Evolutionary conservation across 2,888 invertebrate species (phyloP).

Genomic region (Erebia palarica): DNA sequence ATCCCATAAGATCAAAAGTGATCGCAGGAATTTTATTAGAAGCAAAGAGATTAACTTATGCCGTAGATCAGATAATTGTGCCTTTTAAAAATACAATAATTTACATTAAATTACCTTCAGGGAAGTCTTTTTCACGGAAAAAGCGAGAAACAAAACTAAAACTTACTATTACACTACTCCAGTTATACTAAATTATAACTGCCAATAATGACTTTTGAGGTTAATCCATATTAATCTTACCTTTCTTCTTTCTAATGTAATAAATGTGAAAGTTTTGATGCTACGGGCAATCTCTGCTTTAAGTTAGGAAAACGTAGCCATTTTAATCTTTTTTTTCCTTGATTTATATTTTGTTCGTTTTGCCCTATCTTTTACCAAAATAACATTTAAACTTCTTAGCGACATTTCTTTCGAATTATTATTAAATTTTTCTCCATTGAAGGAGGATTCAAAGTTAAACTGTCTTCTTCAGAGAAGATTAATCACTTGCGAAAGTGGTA

Average conservation of each 20-base stretch:
- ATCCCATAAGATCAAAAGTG: conserved; percentile 1
- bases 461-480: conserved; percentile 31
- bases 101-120: too few relatives aligned
- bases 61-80: background rate
- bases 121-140: too few relatives aligned
- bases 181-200: too few relatives aligned
- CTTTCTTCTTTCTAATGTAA: too few relatives aligned
- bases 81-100: background rate
- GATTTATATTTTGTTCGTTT: background rate
- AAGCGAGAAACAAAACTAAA: too few relatives aligned
- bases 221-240: too few relatives aligned
- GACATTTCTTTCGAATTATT: background rate
- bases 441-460: conserved; percentile 18
- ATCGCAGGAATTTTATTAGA: background rate
- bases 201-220: too few relatives aligned
- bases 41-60: background rate
- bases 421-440: conserved; percentile 12
- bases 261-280: too few relatives aligned
- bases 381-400: background rate
- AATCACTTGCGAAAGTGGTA: conserved; percentile 21
- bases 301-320: background rate
- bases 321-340: background rate
- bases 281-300: background rate
- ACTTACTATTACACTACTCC: too few relatives aligned
- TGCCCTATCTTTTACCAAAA: background rate